Evolutionary conservation across 2,888 invertebrate species (phyloP).

Genomic region (Zhengitettix transpicula): DNA sequence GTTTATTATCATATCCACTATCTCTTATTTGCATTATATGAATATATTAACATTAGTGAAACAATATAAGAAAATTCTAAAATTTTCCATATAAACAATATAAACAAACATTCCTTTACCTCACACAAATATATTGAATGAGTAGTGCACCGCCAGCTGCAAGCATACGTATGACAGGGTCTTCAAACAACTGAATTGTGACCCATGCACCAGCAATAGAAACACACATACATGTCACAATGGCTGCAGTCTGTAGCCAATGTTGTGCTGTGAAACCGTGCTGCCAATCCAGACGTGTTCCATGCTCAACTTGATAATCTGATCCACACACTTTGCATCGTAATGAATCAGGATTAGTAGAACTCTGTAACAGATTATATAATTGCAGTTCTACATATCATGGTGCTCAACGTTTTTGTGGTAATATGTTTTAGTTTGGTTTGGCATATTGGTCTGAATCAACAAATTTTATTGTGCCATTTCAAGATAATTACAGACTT

Average conservation of each 20-base stretch:
- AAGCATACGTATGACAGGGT: slow-evolving; percentile 60
- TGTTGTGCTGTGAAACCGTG: slow-evolving; percentile 67
- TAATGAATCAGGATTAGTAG: slow-evolving; percentile 46
- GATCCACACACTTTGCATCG: slow-evolving; percentile 76
- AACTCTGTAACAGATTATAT: slow-evolving; percentile 33
- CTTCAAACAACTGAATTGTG: slow-evolving; percentile 57
- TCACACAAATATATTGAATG: slow-evolving; percentile 68
- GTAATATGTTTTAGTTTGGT: too few species aligned
- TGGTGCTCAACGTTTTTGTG: too few species aligned
- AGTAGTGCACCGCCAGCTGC: slow-evolving; percentile 68
- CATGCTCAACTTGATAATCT: slow-evolving; percentile 40
- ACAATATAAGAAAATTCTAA: background rate
- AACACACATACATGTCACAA: slow-evolving; percentile 61
- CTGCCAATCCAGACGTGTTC: slow-evolving; percentile 53
- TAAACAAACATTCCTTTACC: slow-evolving; percentile 30
- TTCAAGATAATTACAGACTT: too few species aligned
- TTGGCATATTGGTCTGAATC: too few species aligned
- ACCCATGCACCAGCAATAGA: slow-evolving; percentile 66
- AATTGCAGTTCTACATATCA: too few species aligned
- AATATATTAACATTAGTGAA: background rate
- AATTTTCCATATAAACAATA: background rate
- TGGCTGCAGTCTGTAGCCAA: slow-evolving; percentile 67
- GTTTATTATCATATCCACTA: too few species aligned
- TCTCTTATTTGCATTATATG: background rate
- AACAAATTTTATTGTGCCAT: too few species aligned